Evolutionary conservation across 2,113 vertebrate genomes (phyloP).

Genomic region (Hydrolagus affinis): DNA sequence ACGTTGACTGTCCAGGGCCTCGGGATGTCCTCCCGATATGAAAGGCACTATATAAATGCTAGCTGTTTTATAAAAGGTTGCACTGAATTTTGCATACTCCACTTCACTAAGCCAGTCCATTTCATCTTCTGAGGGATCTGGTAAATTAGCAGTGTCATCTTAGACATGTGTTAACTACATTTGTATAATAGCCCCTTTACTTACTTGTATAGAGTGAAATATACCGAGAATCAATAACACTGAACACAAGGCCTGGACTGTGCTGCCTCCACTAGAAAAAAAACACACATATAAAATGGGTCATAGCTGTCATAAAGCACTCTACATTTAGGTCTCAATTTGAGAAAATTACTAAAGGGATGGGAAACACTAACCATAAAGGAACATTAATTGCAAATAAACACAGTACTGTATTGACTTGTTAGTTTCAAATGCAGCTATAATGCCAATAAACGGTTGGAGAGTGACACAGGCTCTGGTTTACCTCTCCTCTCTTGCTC

Average conservation of each 20-base stretch:
- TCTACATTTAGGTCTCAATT: neutral
- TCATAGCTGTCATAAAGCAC: too few relatives aligned
- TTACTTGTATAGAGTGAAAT: constrained; percentile 86
- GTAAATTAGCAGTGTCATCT: neutral
- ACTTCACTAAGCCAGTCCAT: neutral
- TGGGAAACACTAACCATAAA: neutral
- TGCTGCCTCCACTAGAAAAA: constrained; percentile 71
- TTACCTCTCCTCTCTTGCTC: too few relatives aligned
- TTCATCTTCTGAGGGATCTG: neutral
- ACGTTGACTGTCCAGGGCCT: too few relatives aligned
- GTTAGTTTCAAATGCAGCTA: neutral
- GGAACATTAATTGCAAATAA: fast-evolving
- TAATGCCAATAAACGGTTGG: too few relatives aligned
- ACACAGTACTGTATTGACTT: fast-evolving
- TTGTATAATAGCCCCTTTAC: constrained; percentile 40
- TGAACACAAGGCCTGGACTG: constrained; percentile 56
- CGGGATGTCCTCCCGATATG: too few relatives aligned
- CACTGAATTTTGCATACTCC: too few relatives aligned
- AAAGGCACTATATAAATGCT: too few relatives aligned
- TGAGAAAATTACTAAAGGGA: constrained; percentile 13
- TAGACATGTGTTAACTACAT: neutral
- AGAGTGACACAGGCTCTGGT: too few relatives aligned
- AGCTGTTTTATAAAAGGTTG: too few relatives aligned
- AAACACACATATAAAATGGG: constrained; percentile 35
- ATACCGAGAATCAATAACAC: constrained; percentile 65